Base-by-base conservation (phyloP, 2,113 vertebrate species). In the Coptodon bakossiorum region DNA sequence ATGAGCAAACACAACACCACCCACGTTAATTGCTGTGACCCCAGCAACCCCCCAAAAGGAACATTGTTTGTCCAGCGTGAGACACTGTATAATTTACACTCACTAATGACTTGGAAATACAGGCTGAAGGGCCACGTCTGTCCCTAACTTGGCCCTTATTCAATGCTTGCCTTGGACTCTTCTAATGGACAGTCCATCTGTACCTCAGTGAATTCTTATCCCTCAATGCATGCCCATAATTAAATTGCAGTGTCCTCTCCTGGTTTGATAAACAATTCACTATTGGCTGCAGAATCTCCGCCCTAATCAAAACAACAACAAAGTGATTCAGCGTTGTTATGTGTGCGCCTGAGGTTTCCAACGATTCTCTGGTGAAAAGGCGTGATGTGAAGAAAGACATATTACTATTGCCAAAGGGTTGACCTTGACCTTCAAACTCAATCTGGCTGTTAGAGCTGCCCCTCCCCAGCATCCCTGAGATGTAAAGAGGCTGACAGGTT, bases 351-450 rank as follows among this genome's bases (percentile, higher is more conserved):
- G 59, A 92, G 84, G 89, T 92, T 92, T 91, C 24, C 81, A 78
- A 89, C 63, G 22, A 86, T 89, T 93, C 86, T 92, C 66, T 88
- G 83, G 52, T 87, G 84, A 94, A 91, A 94, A 92, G 73, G 31
- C 61, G 19, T 89, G 92, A 94, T 91, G 87, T 93, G 93, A 95
- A 89, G 81, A 94, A 95, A 95, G 93, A 96, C 93, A 86, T 93
- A 96, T 96, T 96, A 94, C 94, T 94, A 96, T 95, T 86, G 82
- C 94, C 95, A 94, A 90, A 93, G 93, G 94, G 89, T 95, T 90
- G 94, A 96, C 96, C 96, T 96, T 97, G 96, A 97, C 96, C 96
- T 97, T 96, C 96, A 96, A 97, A 96, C 95, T 96, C 95, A 96
- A 96, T 96, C 94, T 97, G 95, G 95, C 95, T 96, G 93, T 97